Conservation (phyloP, 2,888 invertebrate genomes). For the Opisthograptis luteolata region DNA sequence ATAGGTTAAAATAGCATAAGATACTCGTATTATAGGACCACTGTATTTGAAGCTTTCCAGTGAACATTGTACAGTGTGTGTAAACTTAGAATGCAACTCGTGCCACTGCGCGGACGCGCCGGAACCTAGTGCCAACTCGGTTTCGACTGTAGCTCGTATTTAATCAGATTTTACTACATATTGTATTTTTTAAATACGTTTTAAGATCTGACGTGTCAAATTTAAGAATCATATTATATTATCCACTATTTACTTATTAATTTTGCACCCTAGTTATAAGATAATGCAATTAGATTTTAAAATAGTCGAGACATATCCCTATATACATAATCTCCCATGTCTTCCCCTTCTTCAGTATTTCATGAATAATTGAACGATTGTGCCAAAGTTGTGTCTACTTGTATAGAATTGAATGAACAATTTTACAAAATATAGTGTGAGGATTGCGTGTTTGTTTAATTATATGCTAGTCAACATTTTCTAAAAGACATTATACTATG, state of each 20-base stretch:
- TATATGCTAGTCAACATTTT: conserved; percentile 78
- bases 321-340: conserved; percentile 67
- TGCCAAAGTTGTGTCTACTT: conserved; percentile 77
- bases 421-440: conserved; percentile 54
- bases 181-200: conserved; percentile 29
- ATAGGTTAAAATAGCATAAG: conserved; percentile 69
- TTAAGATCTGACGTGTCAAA: conserved; percentile 37
- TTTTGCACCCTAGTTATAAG: conserved; percentile 80
- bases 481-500: conserved; percentile 61
- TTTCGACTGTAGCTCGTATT: conserved; percentile 15
- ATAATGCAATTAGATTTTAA: conserved; percentile 58
- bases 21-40: conserved; percentile 76
- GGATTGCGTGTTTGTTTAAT: conserved; percentile 52
- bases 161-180: conserved; percentile 6
- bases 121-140: conserved; percentile 71
- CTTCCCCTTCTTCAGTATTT: conserved; percentile 82
- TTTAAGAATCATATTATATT: conserved; percentile 47
- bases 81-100: conserved; percentile 53
- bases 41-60: conserved; percentile 67
- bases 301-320: conserved; percentile 76
- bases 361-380: conserved; percentile 66
- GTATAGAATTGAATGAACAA: conserved; percentile 53
- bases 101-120: conserved; percentile 62
- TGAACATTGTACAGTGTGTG: conserved; percentile 55
- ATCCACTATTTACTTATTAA: conserved; percentile 68